phyloP scores from a whole-genome alignment of 2,888 invertebrate species.

The Micoletzkya japonica region DNA sequence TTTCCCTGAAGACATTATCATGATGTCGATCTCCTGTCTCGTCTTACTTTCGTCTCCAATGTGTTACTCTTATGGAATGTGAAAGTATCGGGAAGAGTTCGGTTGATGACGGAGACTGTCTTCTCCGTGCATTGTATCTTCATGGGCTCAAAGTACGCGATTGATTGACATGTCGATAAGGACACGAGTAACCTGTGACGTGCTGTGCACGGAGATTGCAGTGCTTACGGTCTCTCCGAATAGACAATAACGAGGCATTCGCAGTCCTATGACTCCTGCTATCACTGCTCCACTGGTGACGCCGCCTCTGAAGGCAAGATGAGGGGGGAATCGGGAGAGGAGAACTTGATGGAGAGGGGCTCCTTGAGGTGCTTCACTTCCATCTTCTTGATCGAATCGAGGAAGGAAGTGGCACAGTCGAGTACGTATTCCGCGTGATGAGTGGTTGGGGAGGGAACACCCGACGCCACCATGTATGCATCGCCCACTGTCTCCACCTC shows the following conservation, averaged over 20 bases:
- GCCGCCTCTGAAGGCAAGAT: slow-evolving; percentile 67
- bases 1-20: neutral
- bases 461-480: slow-evolving; percentile 96
- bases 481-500: slow-evolving; percentile 96
- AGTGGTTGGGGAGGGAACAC: slow-evolving; percentile 85
- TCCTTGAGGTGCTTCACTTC: slow-evolving; percentile 27
- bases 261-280: slow-evolving; percentile 88
- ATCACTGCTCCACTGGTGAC: slow-evolving; percentile 89
- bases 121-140: slow-evolving; percentile 88
- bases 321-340: neutral
- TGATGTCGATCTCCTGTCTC: neutral
- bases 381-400: slow-evolving; percentile 32
- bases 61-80: slow-evolving; percentile 13
- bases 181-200: slow-evolving; percentile 65
- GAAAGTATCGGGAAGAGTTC: slow-evolving; percentile 6
- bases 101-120: slow-evolving; percentile 72
- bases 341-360: neutral
- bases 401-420: slow-evolving; percentile 56
- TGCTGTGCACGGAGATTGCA: slow-evolving; percentile 89
- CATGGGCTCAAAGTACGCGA: slow-evolving; percentile 72
- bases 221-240: slow-evolving; percentile 90
- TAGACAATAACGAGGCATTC: slow-evolving; percentile 84
- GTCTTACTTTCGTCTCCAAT: slow-evolving; percentile 14
- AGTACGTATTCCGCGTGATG: slow-evolving; percentile 79
- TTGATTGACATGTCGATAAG: neutral